Base-by-base conservation (phyloP, 2,113 vertebrate species). In the Calidris pygmaea region DNA sequence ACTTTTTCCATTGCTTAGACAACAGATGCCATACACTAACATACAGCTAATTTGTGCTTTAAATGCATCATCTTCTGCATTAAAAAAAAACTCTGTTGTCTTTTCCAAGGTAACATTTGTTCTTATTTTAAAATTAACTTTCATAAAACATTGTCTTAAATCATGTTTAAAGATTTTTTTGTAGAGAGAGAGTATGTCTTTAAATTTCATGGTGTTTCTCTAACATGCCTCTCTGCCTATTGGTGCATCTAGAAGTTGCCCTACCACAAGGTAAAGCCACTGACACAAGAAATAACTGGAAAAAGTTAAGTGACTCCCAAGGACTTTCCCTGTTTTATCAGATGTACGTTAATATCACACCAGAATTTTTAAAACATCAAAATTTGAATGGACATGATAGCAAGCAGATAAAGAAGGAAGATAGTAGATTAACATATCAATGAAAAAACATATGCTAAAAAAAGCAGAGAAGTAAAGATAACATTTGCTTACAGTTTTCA, bases 401-500 rank as follows among this genome's bases (percentile, higher is more conserved):
- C 41, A 93, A 77, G 65, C 5, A 84, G 71, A 70, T n/a, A 76
- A 9, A 71, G 39, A 72, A 90, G 6, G 12, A 85, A 73, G 41
- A 62, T 71, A 43, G 56, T 7, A 74, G 32, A 68, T 21, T 35
- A 87, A 65, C 39, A 4, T 45, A 88, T 21, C 59, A 73, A 37
- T 47, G 27, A 73, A 23, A 92, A 90, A 96, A 92, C 19, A 75
- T 24, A n/a, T 3, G 7, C 11, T 12, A 75, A 74, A 87, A 75
- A 78, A 67, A 58, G 14, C 5, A 14, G 14, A 71, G 43, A 84
- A 90, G 15, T 17, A 79, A 80, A 94, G 47, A 87, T 67, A 90
- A 90, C 56, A 65, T 74, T 85, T 89, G 68, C 34, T 84, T 90
- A 83, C n/a, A 84, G 73, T 78, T 91, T 94, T 85, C 21, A 63